Evolutionary conservation across 2,113 vertebrate species (phyloP).

Genomic region (Spea bombifrons): DNA sequence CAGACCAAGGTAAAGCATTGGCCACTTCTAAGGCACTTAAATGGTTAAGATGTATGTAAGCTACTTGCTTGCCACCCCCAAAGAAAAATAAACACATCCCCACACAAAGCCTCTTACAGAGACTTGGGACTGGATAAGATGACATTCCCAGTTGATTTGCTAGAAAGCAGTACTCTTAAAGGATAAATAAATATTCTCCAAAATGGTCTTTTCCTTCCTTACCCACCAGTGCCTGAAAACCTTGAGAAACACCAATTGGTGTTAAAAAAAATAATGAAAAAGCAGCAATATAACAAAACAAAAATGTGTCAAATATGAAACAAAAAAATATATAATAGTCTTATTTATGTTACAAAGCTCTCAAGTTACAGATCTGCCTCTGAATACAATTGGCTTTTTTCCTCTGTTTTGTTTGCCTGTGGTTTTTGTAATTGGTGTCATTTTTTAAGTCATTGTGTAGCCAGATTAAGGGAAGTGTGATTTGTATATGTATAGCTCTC

Average conservation of each 20-base stretch:
- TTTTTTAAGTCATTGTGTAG: no score
- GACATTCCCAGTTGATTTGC: background rate
- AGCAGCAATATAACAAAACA: background rate
- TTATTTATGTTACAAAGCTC: no score
- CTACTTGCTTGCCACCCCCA: background rate
- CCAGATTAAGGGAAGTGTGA: no score
- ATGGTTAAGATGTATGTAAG: background rate
- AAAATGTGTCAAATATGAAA: background rate
- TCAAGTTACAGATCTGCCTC: no score
- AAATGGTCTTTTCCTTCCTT: slow-evolving; percentile 1
- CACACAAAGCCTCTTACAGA: background rate
- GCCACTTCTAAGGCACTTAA: background rate
- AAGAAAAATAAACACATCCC: background rate
- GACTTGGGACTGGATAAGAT: background rate
- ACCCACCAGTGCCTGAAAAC: background rate
- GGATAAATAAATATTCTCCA: background rate
- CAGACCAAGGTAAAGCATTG: background rate
- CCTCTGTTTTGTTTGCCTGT: no score
- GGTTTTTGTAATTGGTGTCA: no score
- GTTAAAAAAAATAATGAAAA: background rate
- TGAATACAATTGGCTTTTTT: no score
- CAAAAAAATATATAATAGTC: no score
- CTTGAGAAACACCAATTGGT: background rate
- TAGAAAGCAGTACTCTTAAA: slow-evolving; percentile 24
- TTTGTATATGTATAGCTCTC: no score